Conservation (phyloP, 2,888 invertebrate species). For the Zygogramma bicolorata region DNA sequence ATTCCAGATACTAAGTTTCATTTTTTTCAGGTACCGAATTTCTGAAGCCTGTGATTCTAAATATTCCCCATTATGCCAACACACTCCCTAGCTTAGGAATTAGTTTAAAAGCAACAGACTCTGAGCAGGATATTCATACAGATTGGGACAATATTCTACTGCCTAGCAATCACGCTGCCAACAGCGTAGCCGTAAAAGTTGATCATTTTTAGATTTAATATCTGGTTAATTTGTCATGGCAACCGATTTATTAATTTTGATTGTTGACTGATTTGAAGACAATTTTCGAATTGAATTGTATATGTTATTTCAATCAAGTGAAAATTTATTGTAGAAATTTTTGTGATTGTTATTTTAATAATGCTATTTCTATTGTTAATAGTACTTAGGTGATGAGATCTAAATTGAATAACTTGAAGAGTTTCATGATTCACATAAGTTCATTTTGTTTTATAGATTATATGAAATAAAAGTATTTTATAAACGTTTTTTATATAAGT, state of each 20-base stretch:
- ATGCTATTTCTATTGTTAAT: constrained; percentile 17
- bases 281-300: constrained; percentile 1
- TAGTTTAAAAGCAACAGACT: constrained; percentile 84
- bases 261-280: constrained; percentile 28
- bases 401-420: constrained; percentile 17
- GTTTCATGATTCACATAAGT: too few relatives aligned
- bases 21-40: constrained; percentile 78
- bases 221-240: not conserved
- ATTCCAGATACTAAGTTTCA: not conserved
- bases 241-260: constrained; percentile 9
- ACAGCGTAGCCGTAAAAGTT: constrained; percentile 90
- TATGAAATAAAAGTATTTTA: constrained; percentile 34
- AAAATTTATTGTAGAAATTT: constrained; percentile 22
- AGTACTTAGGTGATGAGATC: constrained; percentile 13
- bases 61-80: constrained; percentile 89
- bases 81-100: constrained; percentile 82
- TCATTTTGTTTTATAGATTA: constrained; percentile 16
- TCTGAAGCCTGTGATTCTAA: constrained; percentile 87
- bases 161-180: constrained; percentile 85
- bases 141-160: constrained; percentile 89
- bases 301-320: not conserved
- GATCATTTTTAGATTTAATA: constrained; percentile 83
- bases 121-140: constrained; percentile 85
- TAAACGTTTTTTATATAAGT: too few relatives aligned
- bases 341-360: constrained; percentile 30